Evolutionary conservation across 1,140 invertebrate species (phyloP), one percentile per base, ranked within the genome.

Genomic region (Brachionus sp.): DNA sequence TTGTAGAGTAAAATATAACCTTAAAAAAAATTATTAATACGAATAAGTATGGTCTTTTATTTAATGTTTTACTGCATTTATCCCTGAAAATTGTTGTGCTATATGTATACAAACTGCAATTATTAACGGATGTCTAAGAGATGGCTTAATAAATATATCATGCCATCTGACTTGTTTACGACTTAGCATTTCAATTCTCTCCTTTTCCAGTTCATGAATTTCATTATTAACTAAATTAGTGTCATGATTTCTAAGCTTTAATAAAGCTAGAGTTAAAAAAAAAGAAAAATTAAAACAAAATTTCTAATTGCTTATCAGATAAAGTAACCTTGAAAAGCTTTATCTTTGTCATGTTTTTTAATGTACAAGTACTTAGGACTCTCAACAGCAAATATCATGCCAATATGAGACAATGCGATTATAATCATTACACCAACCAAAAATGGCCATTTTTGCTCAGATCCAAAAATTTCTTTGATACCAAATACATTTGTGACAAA

Each of bases 341-440:
- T 5, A 10, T 75, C 42, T 4, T 25, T 33, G 9, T 75, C 19
- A 75, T 75, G 39, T 29, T 75, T 75, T 44, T 9, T 75, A 10
- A 75, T 46, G n/a, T 75, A 75, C 19, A 75, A 46, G 44, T 75
- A 75, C 86, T 94, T 91, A 64, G 95, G 95, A 84, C 94, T 95
- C 29, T 75, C 70, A 29, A 12, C 39, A 46, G 70, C 70, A 35
- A 95, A 94, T 46, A 75, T 46, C 87, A 97, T 91, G 85, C 95
- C 89, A 86, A 97, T 91, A 90, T 98, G 96, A 86, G 96, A 91
- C 86, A 95, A 91, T 84, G 95, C 93, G 84, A 95, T 95, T 89
- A 94, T 93, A 85, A 97, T 92, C 86, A 95, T 94, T 85, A 97
- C 91, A 86, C 94, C 95, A 85, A 64, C 29, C 33, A 46, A 57